These are phyloP conservation scores for Entelurus aequoreus DNA, from an alignment of 2,113 vertebrate genomes.

Conservation along the genomic window DNA sequence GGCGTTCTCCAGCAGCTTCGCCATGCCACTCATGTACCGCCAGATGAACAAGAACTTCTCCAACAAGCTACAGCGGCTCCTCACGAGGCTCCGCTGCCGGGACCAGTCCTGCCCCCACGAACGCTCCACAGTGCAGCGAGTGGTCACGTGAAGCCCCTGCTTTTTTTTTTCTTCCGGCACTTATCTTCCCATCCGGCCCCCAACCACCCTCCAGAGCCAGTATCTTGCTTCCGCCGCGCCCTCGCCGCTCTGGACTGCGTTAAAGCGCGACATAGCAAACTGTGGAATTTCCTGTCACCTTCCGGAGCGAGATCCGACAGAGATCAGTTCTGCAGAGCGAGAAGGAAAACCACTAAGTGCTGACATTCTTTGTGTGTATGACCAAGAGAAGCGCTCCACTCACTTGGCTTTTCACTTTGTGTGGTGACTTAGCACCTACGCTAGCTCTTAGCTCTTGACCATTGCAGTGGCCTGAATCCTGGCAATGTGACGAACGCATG, in stretches of 20 bases:
- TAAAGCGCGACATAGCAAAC: slow-evolving; percentile 36
- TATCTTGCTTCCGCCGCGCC: slow-evolving; percentile 24
- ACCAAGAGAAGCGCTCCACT: slow-evolving; percentile 34
- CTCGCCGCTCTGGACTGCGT: slow-evolving; percentile 48
- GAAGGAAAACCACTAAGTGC: slow-evolving; percentile 73
- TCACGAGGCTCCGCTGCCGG: slow-evolving; percentile 81
- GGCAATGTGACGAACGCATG: slow-evolving; percentile 12
- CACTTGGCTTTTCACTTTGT: slow-evolving; percentile 27
- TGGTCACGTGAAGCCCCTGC: slow-evolving; percentile 70
- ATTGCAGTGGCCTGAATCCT: slow-evolving; percentile 10
- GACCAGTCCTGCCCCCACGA: slow-evolving; percentile 77
- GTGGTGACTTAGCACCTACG: slow-evolving; percentile 13
- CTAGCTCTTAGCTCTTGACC: not conserved
- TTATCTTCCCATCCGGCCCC: slow-evolving; percentile 24
- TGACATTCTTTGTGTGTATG: slow-evolving; percentile 11
- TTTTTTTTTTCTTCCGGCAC: slow-evolving; percentile 28
- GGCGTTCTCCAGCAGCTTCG: slow-evolving; percentile 89
- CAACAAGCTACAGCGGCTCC: slow-evolving; percentile 78
- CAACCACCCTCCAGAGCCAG: slow-evolving; percentile 30
- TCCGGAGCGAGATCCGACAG: slow-evolving; percentile 41
- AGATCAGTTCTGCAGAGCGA: slow-evolving; percentile 24
- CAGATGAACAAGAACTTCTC: slow-evolving; percentile 91
- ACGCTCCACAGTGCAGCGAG: slow-evolving; percentile 79
- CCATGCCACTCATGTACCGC: slow-evolving; percentile 86
- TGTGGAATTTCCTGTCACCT: slow-evolving; percentile 59